Evolutionary conservation across 2,113 vertebrate species (phyloP).

Genomic region (Antidorcas marsupialis): DNA sequence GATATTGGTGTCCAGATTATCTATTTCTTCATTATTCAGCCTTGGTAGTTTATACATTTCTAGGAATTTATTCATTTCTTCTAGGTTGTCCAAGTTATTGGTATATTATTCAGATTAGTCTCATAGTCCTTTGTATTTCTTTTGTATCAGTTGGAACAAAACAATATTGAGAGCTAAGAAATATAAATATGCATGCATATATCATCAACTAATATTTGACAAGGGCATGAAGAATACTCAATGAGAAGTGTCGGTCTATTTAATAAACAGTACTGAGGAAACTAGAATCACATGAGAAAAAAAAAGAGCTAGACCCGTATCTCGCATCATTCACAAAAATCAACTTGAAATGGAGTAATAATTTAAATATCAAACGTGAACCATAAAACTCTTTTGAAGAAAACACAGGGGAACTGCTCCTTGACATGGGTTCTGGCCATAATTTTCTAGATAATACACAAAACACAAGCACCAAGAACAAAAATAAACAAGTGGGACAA

Average conservation of each 20-base stretch:
- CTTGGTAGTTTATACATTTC: not conserved
- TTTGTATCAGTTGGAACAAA: not conserved
- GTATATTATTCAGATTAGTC: not conserved
- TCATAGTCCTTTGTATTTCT: not conserved
- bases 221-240: not conserved
- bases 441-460: not conserved
- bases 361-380: not conserved
- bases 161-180: not conserved
- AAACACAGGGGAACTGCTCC: not conserved
- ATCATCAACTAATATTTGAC: not conserved
- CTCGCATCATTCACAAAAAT: not conserved
- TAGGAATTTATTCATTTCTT: not conserved
- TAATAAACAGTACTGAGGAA: not conserved
- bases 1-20: not conserved
- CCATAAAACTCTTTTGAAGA: not conserved
- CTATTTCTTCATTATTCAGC: not conserved
- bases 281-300: not conserved
- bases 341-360: not conserved
- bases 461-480: not conserved
- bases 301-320: not conserved
- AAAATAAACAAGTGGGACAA: not conserved
- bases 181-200: not conserved
- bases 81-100: not conserved
- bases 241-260: not conserved
- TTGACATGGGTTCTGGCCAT: not conserved